Evolutionary conservation across 1,140 invertebrate genomes (phyloP), one percentile per base, ranked within the genome.

Genomic region (Mylabris phalerata): DNA sequence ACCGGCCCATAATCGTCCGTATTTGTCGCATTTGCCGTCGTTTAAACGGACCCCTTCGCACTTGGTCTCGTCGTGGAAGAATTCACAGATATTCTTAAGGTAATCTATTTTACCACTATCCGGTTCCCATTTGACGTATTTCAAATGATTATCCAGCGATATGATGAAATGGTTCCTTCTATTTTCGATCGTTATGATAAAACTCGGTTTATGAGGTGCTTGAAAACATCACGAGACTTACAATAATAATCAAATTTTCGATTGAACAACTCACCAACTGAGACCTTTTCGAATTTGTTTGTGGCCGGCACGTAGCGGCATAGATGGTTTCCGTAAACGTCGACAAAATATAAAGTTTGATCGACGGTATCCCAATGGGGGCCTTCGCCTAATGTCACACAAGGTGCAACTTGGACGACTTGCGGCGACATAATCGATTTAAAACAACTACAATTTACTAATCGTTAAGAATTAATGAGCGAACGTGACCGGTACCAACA

Each of bases 11-110:
- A 94, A 74, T 46, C 89, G 76, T 25, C 92, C 92, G 5, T 66
- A 71, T 0, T 83, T 79, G 73, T 95, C 92, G 59, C 84, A 86
- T 75, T 94, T 95, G 9, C 83, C 92, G 72, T 94, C 91, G 67
- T 94, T 94, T 60, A 89, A 83, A 61, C 89, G 77, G 62, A 32
- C 7, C 1, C 32, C 32, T 7, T 32, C 32, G 7, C 32, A 32
- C 4, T 5, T 32, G 2, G 2, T 4, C 7, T 32, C 32, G 4
- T 4, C 7, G 32, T 32, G 32, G 7, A 5, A 7, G 32, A 32
- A 32, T 3, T 32, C 7, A 32, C 32, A 32, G 32, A 32, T 7
- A 1, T 7, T 32, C 32, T 32, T 32, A 2, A 7, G 7, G 4
- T 32, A 32, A 4, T 32, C 32, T 7, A 32, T 5, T 7, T 32